Evolutionary conservation across 2,888 invertebrate genomes (phyloP).

Genomic region (Aquatica leii): DNA sequence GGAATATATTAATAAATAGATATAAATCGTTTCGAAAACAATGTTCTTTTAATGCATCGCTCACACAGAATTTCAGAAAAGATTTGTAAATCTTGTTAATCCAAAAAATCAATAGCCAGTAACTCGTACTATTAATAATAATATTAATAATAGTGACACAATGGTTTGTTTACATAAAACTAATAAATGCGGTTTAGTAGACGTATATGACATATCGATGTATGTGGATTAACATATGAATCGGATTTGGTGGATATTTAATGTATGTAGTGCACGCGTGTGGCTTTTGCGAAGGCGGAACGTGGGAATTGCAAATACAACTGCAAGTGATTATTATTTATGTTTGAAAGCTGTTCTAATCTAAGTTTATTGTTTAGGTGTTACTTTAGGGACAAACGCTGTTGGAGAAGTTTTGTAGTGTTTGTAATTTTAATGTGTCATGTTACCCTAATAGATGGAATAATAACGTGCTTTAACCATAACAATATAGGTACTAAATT

Average conservation of each 20-base stretch:
- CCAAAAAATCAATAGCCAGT: conserved; percentile 15
- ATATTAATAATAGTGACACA: conserved; percentile 2
- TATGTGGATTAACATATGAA: conserved; percentile 59
- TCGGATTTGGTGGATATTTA: conserved; percentile 61
- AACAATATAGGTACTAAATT: conserved; percentile 11
- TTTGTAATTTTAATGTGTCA: conserved; percentile 53
- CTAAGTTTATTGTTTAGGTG: conserved; percentile 53
- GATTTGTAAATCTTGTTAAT: conserved; percentile 7
- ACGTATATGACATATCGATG: conserved; percentile 56
- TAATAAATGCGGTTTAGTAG: conserved; percentile 60
- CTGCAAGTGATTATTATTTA: conserved; percentile 59
- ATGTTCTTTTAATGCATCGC: not conserved
- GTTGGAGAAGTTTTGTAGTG: conserved; percentile 40
- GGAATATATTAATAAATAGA: conserved; percentile 52
- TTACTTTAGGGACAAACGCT: conserved; percentile 46
- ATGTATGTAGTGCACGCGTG: conserved; percentile 58
- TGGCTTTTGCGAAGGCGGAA: conserved; percentile 50
- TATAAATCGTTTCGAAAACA: conserved; percentile 23
- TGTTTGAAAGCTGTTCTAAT: conserved; percentile 51
- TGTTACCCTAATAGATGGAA: conserved; percentile 58
- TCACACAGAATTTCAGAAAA: too few species aligned
- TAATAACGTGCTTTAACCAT: conserved; percentile 29
- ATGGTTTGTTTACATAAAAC: conserved; percentile 56
- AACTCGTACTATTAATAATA: not conserved
- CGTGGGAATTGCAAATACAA: conserved; percentile 61